Evolutionary conservation across 2,888 invertebrate species (phyloP).

Genomic region (Nemurella pictetii): DNA sequence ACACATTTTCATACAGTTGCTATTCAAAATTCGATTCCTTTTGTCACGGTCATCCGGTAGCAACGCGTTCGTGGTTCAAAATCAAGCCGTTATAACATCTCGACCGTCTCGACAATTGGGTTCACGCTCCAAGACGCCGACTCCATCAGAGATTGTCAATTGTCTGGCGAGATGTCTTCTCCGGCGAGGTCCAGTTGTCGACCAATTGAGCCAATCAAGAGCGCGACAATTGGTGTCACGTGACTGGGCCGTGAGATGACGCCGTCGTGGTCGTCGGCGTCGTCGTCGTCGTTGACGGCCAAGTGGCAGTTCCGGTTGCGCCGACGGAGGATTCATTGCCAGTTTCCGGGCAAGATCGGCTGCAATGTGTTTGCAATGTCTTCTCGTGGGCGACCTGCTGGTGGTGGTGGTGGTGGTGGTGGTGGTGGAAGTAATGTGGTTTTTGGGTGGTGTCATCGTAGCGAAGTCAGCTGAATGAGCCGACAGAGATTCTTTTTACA

Average conservation of each 20-base stretch:
- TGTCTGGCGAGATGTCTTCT: neutral
- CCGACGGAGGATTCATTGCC: neutral
- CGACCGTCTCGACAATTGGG: neutral
- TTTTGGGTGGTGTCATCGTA: too few relatives aligned
- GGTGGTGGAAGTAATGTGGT: too few relatives aligned
- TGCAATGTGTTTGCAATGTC: neutral
- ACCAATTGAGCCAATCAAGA: neutral
- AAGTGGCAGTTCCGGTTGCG: neutral
- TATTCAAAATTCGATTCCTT: neutral
- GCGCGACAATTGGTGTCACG: neutral
- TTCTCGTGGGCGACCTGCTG: neutral
- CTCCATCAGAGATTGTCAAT: neutral
- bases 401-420: too few relatives aligned
- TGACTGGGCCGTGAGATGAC: neutral
- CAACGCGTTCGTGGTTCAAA: neutral
- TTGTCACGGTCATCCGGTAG: neutral
- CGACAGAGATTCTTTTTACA: too few relatives aligned
- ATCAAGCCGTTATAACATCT: neutral
- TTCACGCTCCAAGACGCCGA: neutral
- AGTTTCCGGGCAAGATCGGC: neutral
- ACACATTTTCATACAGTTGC: neutral
- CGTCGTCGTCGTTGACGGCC: neutral
- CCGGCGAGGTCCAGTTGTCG: neutral
- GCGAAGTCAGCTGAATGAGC: too few relatives aligned
- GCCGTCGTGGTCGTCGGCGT: neutral